These are phyloP conservation scores for Metopolophium dirhodum DNA, from an alignment of 1,140 invertebrate genomes.

Conservation along the genomic window DNA sequence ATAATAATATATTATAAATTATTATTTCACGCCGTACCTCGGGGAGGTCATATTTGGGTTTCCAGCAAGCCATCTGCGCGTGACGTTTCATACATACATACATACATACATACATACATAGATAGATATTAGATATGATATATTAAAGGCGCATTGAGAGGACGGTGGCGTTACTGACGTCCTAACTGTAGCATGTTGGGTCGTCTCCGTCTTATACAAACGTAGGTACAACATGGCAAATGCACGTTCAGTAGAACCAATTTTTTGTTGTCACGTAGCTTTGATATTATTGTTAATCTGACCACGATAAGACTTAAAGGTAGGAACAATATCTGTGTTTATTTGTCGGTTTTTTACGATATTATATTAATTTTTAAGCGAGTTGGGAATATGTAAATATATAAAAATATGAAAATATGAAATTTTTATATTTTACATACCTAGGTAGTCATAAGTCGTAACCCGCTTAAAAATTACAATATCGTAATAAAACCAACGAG, in stretches of 20 bases:
- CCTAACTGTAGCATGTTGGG: too few species aligned
- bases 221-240: background rate
- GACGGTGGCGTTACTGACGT: background rate
- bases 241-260: background rate
- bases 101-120: background rate
- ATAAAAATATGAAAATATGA: too few species aligned
- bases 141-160: background rate
- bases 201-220: background rate
- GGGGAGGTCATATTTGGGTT: background rate
- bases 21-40: too few species aligned
- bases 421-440: too few species aligned
- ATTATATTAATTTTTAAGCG: too few species aligned
- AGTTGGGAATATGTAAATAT: too few species aligned
- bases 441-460: too few species aligned
- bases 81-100: background rate
- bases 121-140: background rate
- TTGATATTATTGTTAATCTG: too few species aligned
- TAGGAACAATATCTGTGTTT: too few species aligned
- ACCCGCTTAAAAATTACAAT: background rate
- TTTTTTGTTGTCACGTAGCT: background rate
- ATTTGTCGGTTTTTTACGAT: too few species aligned
- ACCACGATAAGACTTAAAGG: too few species aligned
- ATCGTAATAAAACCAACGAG: background rate
- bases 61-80: background rate
- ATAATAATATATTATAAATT: background rate